phyloP scores from a whole-genome alignment of 1,140 invertebrate genomes.

The Eumeta japonica region DNA sequence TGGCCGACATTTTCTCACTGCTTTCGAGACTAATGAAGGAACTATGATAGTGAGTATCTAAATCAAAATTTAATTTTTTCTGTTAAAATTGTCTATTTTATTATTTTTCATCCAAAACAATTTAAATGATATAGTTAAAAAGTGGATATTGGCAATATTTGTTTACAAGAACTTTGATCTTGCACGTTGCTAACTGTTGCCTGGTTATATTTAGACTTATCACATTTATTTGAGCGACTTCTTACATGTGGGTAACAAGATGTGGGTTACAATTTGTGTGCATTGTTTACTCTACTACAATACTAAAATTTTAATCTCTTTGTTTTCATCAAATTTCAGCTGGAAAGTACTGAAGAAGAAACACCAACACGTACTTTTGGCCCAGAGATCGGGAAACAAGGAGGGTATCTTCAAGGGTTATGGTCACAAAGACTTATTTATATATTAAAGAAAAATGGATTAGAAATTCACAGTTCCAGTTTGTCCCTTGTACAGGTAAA shows the following conservation, averaged over 20 bases:
- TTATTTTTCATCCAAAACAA: too few species aligned
- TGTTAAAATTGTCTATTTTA: too few species aligned
- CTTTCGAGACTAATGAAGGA: conserved; percentile 47
- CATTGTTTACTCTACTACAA: neutral
- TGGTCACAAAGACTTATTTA: conserved; percentile 43
- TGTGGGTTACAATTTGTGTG: neutral
- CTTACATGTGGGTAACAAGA: too few species aligned
- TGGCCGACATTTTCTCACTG: conserved; percentile 45
- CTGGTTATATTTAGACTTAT: too few species aligned
- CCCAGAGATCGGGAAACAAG: conserved; percentile 40
- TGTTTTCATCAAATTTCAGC: conserved; percentile 17
- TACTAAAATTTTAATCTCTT: too few species aligned
- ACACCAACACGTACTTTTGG: conserved; percentile 34
- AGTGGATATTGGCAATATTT: too few species aligned
- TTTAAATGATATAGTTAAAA: too few species aligned
- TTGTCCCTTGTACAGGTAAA: conserved; percentile 39
- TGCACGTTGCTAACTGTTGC: too few species aligned
- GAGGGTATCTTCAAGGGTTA: conserved; percentile 32
- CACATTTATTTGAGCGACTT: too few species aligned
- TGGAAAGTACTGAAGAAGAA: conserved; percentile 43
- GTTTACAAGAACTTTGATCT: too few species aligned
- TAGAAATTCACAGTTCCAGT: conserved; percentile 41
- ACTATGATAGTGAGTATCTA: conserved; percentile 38
- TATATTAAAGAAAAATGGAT: conserved; percentile 36
- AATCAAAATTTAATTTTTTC: too few species aligned